Conservation (phyloP, 2,113 vertebrate species). For the Nothocercus julius region DNA sequence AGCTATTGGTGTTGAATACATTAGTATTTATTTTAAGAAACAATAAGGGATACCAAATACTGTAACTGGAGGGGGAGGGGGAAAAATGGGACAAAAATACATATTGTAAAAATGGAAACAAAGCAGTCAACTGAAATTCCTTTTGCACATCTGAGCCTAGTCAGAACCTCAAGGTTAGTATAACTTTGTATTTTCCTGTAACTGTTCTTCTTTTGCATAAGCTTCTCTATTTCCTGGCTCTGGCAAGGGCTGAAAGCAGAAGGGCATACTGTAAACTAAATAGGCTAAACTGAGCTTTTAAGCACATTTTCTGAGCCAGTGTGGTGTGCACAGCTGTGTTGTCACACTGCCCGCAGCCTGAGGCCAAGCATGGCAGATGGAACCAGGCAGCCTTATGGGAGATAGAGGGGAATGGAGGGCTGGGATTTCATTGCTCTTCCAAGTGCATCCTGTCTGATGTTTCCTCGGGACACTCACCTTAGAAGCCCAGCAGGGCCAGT, state of each 20-base stretch:
- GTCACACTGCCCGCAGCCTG: conserved; percentile 22
- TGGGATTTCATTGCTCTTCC: neutral
- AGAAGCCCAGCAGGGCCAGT: neutral
- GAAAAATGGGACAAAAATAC: neutral
- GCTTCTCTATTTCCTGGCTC: neutral
- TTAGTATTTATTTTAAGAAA: conserved; percentile 51
- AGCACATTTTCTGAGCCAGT: conserved; percentile 9
- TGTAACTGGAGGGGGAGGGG: accelerated
- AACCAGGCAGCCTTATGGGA: neutral
- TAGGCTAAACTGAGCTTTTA: conserved; percentile 31
- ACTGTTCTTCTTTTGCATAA: neutral
- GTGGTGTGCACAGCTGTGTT: conserved; percentile 50
- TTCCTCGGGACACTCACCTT: neutral
- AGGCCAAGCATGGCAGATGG: conserved; percentile 47
- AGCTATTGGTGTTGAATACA: conserved; percentile 36
- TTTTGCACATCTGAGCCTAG: neutral
- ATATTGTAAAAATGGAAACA: neutral
- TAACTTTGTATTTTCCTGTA: neutral
- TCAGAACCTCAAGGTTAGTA: neutral
- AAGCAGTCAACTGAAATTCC: neutral
- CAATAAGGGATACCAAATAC: conserved; percentile 3
- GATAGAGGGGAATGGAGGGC: neutral
- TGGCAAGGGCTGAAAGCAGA: conserved; percentile 42
- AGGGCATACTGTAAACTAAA: conserved; percentile 7
- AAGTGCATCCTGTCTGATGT: neutral